Percentiles rank a stretch among this genome's conserved stretches.
Conservation (phyloP, 2,888 invertebrate species). For the Synanthedon tipuliformis region DNA sequence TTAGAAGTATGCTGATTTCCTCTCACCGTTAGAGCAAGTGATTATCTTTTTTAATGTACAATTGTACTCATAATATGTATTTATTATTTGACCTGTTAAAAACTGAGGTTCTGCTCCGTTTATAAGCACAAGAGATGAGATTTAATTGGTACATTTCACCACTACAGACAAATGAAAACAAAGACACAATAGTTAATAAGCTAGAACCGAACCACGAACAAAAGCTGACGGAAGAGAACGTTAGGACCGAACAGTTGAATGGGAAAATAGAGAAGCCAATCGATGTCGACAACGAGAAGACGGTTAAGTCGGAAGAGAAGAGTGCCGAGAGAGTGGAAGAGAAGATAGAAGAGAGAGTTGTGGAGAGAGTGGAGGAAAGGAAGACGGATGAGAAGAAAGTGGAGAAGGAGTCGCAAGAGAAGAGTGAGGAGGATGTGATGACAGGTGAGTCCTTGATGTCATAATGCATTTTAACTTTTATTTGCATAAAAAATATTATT, state of each 20-base stretch:
- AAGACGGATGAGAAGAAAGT: conserved; percentile 15
- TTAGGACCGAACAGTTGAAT: conserved; percentile 17
- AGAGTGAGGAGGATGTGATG: conserved; percentile 70
- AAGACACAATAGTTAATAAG: conserved; percentile 33
- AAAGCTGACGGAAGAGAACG: conserved; percentile 14
- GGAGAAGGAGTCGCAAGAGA: conserved; percentile 46
- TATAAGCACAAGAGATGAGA: conserved; percentile 16
- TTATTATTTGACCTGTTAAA: background rate
- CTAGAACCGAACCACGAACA: conserved; percentile 38
- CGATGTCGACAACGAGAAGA: conserved; percentile 20
- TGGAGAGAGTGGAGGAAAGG: conserved; percentile 15
- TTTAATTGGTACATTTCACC: background rate
- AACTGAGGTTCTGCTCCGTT: too few relatives aligned
- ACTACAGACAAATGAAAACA: conserved; percentile 43
- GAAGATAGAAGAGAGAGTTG: conserved; percentile 27
- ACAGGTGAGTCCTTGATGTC: conserved; percentile 45
- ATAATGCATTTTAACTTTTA: too few relatives aligned
- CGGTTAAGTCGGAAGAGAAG: conserved; percentile 11
- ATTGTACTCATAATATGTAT: background rate
- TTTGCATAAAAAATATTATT: too few relatives aligned
- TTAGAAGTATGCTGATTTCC: too few relatives aligned
- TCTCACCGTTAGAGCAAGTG: too few relatives aligned
- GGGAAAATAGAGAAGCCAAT: conserved; percentile 9
- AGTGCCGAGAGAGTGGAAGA: conserved; percentile 24
- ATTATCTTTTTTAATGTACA: too few relatives aligned